Percentiles rank a stretch among this genome's conserved stretches.
Evolutionary conservation across 2,888 invertebrate species (phyloP).

Genomic region (Sinodicranocentrus sp.): DNA sequence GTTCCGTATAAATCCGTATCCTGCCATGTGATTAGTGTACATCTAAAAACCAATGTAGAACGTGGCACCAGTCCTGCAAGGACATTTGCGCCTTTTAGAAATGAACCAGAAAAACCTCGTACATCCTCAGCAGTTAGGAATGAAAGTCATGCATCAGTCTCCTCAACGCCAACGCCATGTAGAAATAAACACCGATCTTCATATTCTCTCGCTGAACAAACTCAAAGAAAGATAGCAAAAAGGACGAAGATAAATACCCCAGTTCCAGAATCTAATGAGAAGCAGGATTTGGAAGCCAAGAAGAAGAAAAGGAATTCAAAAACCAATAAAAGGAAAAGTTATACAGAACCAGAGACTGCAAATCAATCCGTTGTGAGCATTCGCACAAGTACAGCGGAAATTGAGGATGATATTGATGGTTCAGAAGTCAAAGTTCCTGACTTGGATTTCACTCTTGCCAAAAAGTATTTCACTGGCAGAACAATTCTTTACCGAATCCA

Average conservation of each 20-base stretch:
- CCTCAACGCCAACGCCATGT: neutral
- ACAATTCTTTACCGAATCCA: conserved; percentile 16
- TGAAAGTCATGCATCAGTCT: neutral
- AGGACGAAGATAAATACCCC: neutral
- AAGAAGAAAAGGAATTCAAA: neutral
- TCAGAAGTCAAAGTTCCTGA: conserved; percentile 31
- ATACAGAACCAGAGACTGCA: no score
- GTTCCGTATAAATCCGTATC: conserved; percentile 73
- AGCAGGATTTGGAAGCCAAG: neutral
- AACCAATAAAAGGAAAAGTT: conserved; percentile 21
- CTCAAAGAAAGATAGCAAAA: neutral
- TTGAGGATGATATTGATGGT: neutral
- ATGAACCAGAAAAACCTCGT: no score
- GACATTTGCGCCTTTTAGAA: no score
- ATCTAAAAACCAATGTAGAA: conserved; percentile 43
- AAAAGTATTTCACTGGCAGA: conserved; percentile 19
- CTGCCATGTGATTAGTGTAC: conserved; percentile 73
- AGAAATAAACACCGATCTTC: neutral
- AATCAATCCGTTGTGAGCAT: no score
- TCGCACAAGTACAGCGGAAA: conserved; percentile 3
- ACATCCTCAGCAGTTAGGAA: no score
- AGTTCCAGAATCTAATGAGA: neutral
- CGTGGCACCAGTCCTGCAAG: neutral
- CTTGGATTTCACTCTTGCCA: conserved; percentile 42
- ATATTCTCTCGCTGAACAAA: neutral